phyloP scores from a whole-genome alignment of 2,113 vertebrate species.

The Columbina picui region DNA sequence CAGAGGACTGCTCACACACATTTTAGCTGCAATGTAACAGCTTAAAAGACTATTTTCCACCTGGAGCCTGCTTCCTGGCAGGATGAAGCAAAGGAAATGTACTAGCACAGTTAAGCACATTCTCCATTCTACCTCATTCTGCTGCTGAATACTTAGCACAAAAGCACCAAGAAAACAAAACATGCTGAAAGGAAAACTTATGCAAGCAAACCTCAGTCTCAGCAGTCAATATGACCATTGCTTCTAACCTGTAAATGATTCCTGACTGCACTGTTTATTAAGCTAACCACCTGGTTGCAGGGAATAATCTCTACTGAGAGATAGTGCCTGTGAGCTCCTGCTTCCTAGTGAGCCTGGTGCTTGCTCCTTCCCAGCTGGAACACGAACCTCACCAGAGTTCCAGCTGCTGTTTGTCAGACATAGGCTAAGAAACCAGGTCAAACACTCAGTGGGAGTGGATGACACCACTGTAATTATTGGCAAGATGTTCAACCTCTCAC shows the following conservation, averaged over 20 bases:
- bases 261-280: not conserved
- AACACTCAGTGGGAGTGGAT: not conserved
- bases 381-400: rapidly evolving
- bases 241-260: not conserved
- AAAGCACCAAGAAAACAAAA: not conserved
- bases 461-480: not conserved
- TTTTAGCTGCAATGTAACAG: not conserved
- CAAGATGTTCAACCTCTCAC: not conserved
- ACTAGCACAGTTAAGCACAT: not conserved
- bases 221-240: not conserved
- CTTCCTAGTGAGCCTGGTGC: not conserved
- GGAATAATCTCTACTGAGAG: not conserved
- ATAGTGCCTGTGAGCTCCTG: not conserved
- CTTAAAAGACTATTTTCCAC: not conserved
- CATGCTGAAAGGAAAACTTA: not conserved
- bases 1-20: not conserved
- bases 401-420: not conserved
- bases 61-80: not conserved
- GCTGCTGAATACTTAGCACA: not conserved
- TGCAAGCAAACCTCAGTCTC: not conserved
- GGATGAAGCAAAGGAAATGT: not conserved
- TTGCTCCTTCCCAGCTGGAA: constrained; percentile 32
- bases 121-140: not conserved
- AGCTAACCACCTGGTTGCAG: not conserved
- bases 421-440: not conserved